Conservation (phyloP, 2,797 vertebrate genomes). For the Alcedo quadribrachys region DNA sequence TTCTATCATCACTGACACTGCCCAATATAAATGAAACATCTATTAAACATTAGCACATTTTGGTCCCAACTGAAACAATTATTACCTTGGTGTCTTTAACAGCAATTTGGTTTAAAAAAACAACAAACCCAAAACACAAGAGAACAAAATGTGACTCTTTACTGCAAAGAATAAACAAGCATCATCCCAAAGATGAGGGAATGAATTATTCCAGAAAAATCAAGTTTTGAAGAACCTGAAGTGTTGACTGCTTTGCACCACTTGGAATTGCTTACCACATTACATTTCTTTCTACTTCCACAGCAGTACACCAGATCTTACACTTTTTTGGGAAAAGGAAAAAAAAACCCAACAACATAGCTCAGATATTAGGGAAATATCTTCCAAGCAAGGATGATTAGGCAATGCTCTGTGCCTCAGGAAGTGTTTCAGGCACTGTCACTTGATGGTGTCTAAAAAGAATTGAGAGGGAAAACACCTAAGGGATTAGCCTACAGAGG, state of each 20-base stretch:
- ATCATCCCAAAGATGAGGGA: background rate
- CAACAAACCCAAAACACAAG: background rate
- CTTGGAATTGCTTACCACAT: background rate
- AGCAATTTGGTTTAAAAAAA: background rate
- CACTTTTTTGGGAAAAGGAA: background rate
- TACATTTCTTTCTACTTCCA: background rate
- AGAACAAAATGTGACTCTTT: background rate
- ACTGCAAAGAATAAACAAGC: background rate
- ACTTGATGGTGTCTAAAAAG: background rate
- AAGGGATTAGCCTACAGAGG: background rate
- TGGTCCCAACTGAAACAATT: background rate
- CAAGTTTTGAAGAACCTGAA: background rate
- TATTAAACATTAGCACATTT: constrained; percentile 49
- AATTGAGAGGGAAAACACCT: background rate
- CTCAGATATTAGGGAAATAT: background rate
- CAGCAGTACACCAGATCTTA: background rate
- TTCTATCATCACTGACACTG: constrained; percentile 41
- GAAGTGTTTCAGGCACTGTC: background rate
- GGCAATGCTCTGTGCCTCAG: background rate
- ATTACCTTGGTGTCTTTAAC: background rate
- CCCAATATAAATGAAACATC: constrained; percentile 46
- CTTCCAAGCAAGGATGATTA: background rate
- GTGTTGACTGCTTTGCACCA: background rate
- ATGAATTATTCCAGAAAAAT: background rate
- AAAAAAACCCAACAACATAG: background rate